phyloP scores from a whole-genome alignment of 1,140 invertebrate species.

The Anastrepha ludens region DNA sequence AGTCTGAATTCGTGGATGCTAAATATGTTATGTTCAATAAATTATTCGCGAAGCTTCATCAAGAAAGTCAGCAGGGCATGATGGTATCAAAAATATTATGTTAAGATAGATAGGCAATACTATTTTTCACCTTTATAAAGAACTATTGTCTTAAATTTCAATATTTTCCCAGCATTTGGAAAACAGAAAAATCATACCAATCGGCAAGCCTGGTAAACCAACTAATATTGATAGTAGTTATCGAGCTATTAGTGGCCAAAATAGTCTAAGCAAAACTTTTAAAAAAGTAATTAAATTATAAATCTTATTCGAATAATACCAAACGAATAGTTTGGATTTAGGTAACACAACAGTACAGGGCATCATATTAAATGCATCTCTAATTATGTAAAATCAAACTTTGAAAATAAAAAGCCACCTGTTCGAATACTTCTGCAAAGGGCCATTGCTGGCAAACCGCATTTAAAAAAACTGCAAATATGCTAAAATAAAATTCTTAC shows the following conservation, averaged over 20 bases:
- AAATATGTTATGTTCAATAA: too few relatives aligned
- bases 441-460: too few relatives aligned
- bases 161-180: neutral
- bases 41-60: too few relatives aligned
- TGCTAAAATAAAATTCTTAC: too few relatives aligned
- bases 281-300: conserved; percentile 63
- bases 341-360: conserved; percentile 64
- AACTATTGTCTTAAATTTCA: conserved; percentile 13
- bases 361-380: conserved; percentile 69
- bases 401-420: conserved; percentile 60
- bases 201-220: conserved; percentile 66
- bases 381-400: conserved; percentile 62
- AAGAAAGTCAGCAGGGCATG: too few relatives aligned
- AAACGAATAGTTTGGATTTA: conserved; percentile 73
- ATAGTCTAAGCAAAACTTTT: conserved; percentile 66
- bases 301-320: conserved; percentile 62
- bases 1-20: too few relatives aligned
- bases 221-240: conserved; percentile 59
- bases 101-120: neutral
- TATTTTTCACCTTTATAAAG: neutral
- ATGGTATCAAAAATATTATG: neutral
- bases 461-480: too few relatives aligned
- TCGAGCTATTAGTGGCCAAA: conserved; percentile 70
- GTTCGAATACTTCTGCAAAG: conserved; percentile 59
- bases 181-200: neutral